These are phyloP conservation scores for Crypturellus undulatus DNA, from an alignment of 2,113 vertebrate species.

Conservation along the genomic window DNA sequence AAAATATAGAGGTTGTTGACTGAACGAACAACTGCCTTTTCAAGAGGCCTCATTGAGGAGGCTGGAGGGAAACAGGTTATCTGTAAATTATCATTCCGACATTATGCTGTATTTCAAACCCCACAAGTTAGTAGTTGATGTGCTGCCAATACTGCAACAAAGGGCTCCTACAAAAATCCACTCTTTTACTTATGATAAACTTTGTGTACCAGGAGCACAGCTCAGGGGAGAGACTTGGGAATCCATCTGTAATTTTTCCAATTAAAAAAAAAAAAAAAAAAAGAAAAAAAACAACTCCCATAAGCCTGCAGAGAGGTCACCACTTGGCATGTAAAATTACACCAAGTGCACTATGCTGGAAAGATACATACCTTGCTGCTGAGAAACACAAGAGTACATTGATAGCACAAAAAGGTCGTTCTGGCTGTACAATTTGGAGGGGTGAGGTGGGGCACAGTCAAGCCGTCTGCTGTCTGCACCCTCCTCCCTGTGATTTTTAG, in stretches of 20 bases:
- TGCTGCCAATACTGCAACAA: slow-evolving; percentile 33
- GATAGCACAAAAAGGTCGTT: not conserved
- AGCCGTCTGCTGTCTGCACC: not conserved
- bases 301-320: not conserved
- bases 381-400: not conserved
- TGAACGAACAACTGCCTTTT: slow-evolving; percentile 12
- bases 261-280: not conserved
- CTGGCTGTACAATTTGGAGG: not conserved
- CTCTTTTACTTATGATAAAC: not conserved
- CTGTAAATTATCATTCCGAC: slow-evolving; percentile 5
- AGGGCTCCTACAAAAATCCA: slow-evolving; percentile 11
- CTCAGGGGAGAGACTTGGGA: not conserved
- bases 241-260: not conserved
- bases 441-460: not conserved
- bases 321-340: not conserved
- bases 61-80: not conserved
- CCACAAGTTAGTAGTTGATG: not conserved
- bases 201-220: not conserved
- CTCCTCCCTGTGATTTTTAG: not conserved
- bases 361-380: not conserved
- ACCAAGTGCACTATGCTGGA: not conserved
- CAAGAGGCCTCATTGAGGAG: not conserved
- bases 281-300: not conserved
- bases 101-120: not conserved
- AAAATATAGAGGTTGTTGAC: not conserved